Evolutionary conservation across 2,888 invertebrate species (phyloP).

Genomic region (Apodemia hepburni): DNA sequence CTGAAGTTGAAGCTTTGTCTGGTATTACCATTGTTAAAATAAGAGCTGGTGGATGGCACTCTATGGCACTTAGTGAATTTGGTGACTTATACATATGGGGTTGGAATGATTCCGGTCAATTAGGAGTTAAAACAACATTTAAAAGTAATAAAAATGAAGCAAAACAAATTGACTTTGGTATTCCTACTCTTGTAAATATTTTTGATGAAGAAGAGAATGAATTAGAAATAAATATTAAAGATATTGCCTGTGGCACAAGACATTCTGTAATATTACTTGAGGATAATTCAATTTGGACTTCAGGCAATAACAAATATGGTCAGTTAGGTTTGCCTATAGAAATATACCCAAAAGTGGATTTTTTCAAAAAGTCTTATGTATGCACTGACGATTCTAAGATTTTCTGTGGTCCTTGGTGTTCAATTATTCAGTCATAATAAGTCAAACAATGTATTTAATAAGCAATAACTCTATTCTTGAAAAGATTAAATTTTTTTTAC

Average conservation of each 20-base stretch:
- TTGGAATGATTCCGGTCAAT: slow-evolving; percentile 93
- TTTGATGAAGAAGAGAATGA: slow-evolving; percentile 58
- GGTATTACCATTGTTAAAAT: slow-evolving; percentile 87
- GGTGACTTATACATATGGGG: slow-evolving; percentile 96
- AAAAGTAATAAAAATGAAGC: slow-evolving; percentile 34
- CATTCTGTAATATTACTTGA: slow-evolving; percentile 87
- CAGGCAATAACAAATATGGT: slow-evolving; percentile 91
- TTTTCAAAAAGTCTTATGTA: slow-evolving; percentile 49
- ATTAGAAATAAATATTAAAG: slow-evolving; percentile 70
- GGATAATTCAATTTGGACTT: slow-evolving; percentile 84
- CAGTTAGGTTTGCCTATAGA: slow-evolving; percentile 81
- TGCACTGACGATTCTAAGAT: slow-evolving; percentile 40
- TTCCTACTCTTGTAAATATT: slow-evolving; percentile 60
- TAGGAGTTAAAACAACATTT: slow-evolving; percentile 81
- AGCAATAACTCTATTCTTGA: too few species aligned
- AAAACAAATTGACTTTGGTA: slow-evolving; percentile 39
- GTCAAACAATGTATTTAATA: too few species aligned
- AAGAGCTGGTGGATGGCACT: slow-evolving; percentile 93
- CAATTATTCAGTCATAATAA: slow-evolving; percentile 40
- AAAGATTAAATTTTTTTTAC: too few species aligned
- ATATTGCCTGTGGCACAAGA: slow-evolving; percentile 87
- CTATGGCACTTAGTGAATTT: slow-evolving; percentile 86
- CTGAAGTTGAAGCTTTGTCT: slow-evolving; percentile 85
- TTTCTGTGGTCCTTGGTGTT: slow-evolving; percentile 62
- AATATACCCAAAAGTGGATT: slow-evolving; percentile 41